A percentile compares a stretch with the other conserved stretches of the same genome.
phyloP scores from a whole-genome alignment of 1,140 invertebrate species.

The Brachionus asplanchnoidis region DNA sequence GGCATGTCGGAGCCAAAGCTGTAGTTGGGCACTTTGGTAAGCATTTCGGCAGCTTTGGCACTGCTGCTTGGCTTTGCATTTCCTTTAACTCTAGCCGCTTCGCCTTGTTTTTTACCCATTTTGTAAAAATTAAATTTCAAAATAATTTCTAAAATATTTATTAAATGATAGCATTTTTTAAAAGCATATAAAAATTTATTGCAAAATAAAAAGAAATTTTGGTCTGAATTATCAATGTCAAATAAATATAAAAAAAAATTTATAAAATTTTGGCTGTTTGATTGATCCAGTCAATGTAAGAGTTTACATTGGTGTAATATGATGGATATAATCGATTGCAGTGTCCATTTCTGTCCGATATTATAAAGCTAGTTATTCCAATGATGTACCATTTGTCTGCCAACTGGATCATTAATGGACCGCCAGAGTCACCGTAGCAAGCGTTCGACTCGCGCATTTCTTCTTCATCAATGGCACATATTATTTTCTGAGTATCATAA shows the following conservation, averaged over 20 bases:
- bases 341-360: neutral
- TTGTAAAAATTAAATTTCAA: neutral
- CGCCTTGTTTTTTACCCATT: conserved; percentile 40
- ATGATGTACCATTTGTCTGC: neutral
- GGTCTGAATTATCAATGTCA: neutral
- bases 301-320: neutral
- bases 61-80: conserved; percentile 40
- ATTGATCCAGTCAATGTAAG: neutral
- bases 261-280: neutral
- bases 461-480: neutral
- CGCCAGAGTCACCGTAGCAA: conserved; percentile 17
- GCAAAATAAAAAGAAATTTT: conserved; percentile 33
- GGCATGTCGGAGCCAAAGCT: conserved; percentile 5
- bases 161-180: neutral
- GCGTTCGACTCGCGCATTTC: neutral
- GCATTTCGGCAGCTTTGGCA: conserved; percentile 41
- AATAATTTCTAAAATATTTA: neutral
- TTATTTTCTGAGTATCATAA: neutral
- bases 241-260: neutral
- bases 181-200: neutral
- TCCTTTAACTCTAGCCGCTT: conserved; percentile 33
- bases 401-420: neutral
- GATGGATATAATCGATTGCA: neutral
- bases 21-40: neutral
- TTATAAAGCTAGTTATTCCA: neutral